These are phyloP conservation scores for Chitala chitala DNA, from an alignment of 2,113 vertebrate genomes.

Conservation along the genomic window DNA sequence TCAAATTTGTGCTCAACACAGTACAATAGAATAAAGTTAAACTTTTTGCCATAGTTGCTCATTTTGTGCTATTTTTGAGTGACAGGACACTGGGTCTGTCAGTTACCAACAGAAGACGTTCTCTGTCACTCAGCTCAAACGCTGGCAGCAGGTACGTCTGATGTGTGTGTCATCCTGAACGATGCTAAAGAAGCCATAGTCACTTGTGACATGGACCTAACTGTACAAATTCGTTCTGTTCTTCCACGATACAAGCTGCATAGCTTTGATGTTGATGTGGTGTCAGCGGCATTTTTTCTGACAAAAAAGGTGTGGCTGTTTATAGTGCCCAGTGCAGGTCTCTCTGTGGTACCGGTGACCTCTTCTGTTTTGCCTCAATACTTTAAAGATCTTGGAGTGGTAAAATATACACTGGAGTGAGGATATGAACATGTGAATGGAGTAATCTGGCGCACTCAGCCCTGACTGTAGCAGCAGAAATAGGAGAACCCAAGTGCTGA, in stretches of 20 bases:
- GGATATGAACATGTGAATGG: conserved; percentile 38
- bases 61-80: too few relatives aligned
- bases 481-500: too few relatives aligned
- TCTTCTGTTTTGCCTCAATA: conserved; percentile 2
- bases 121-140: too few relatives aligned
- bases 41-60: too few relatives aligned
- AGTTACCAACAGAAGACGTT: too few relatives aligned
- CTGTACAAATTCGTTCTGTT: neutral
- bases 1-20: too few relatives aligned
- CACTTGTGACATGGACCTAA: neutral
- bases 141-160: too few relatives aligned
- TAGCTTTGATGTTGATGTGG: too few relatives aligned
- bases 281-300: too few relatives aligned
- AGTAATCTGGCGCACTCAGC: conserved; percentile 14
- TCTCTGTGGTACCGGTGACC: conserved; percentile 10
- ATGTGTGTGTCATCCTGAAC: neutral
- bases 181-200: conserved; percentile 55
- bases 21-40: too few relatives aligned
- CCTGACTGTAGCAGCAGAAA: too few relatives aligned
- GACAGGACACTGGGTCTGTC: too few relatives aligned
- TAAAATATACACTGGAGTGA: conserved; percentile 36
- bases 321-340: conserved; percentile 25
- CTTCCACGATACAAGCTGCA: conserved; percentile 12
- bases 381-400: conserved; percentile 31
- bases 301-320: conserved; percentile 32